Evolutionary conservation across 2,888 invertebrate genomes (phyloP), one percentile per base, ranked within the genome.

Genomic region (Tenthredo distinguenda): DNA sequence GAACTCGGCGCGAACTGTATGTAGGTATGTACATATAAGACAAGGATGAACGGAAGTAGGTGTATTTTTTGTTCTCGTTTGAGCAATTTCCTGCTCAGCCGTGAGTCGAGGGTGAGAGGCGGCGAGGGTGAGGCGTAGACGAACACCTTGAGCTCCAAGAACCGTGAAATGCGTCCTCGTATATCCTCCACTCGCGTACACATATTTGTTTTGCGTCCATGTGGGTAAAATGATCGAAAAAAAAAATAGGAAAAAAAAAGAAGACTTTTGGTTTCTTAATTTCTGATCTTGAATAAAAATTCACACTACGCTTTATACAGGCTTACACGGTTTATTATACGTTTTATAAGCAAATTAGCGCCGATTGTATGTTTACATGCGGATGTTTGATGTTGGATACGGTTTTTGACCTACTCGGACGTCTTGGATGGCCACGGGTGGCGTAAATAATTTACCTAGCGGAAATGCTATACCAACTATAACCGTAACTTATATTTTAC

Each of bases 21-120:
- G 47, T 31, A 50, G 4, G 34, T 34, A 12, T 37, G 34, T 68
- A 26, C 55, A 50, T 47, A 40, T n/a, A 79, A 37, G 84, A 50
- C 43, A 83, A 34, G 79, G 79, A 77, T 84, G 71, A 84, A 26
- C 82, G 87, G 86, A 86, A 86, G 84, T 58, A 77, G 74, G 62
- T 65, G 68, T 74, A 77, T 84, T 87, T 85, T 74, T 43, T 76
- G 58, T 84, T 86, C 86, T 84, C 87, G 86, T 87, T 88, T 87
- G 86, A 87, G 87, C 88, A 86, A 89, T 85, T 87, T 86, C 88
- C 86, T 84, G 84, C 84, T 71, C 81, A 81, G 31, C 62, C 81
- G 62, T 81, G 58, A 62, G 50, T 34, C 62, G 62, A 62, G 40
- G 81, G 47, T 77, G 34, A 62, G 77, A 77, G 81, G 40, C 58